Conservation (phyloP, 2,888 invertebrate genomes). For the Pachycephus smyrnensis region DNA sequence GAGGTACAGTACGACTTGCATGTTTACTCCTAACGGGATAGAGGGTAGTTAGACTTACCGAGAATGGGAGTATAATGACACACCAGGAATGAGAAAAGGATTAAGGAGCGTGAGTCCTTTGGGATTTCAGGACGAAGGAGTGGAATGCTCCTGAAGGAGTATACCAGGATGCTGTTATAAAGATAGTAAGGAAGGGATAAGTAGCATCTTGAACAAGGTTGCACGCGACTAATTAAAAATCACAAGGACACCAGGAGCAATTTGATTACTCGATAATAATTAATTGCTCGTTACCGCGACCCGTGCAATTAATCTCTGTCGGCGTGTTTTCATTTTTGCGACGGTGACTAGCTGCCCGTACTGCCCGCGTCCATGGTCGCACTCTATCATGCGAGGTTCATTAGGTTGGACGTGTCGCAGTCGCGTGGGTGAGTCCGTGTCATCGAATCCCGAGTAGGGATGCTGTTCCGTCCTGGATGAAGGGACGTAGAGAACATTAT, state of each 20-base stretch:
- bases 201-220: neutral
- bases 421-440: constrained; percentile 42
- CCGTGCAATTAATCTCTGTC: constrained; percentile 50
- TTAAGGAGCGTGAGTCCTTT: neutral
- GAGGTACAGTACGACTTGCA: neutral
- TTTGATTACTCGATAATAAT: constrained; percentile 56
- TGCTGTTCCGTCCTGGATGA: too few species aligned
- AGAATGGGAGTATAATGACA: neutral
- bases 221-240: constrained; percentile 49
- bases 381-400: constrained; percentile 55
- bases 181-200: neutral
- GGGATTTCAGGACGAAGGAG: neutral
- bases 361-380: constrained; percentile 25
- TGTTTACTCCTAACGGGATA: neutral
- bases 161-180: neutral
- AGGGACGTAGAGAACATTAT: neutral
- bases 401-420: constrained; percentile 48
- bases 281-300: constrained; percentile 52
- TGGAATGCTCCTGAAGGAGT: neutral
- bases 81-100: neutral
- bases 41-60: neutral
- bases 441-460: constrained; percentile 39
- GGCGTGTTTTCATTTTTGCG: constrained; percentile 44
- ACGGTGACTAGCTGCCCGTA: neutral
- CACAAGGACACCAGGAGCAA: constrained; percentile 30